These are phyloP conservation scores for Scolopax rusticola DNA, from an alignment of 2,797 vertebrate species.

Conservation along the genomic window DNA sequence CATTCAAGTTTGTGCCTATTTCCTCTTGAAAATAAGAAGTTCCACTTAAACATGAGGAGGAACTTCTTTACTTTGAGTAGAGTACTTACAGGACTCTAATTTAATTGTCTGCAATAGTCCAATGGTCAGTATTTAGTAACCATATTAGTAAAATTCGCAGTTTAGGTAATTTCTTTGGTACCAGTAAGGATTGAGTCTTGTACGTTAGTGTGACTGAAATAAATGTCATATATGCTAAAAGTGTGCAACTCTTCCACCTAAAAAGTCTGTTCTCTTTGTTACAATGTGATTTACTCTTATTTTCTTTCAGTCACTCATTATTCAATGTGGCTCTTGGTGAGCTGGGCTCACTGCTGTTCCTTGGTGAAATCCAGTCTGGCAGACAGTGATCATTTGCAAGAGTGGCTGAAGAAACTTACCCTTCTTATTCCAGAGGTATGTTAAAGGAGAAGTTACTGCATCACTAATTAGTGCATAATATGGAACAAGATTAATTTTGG, in stretches of 20 bases:
- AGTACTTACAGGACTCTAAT: not conserved
- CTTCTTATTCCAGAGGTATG: constrained; percentile 96
- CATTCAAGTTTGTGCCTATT: too few relatives aligned
- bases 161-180: not conserved
- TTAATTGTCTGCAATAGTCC: not conserved
- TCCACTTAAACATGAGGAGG: too few relatives aligned
- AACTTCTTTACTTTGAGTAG: too few relatives aligned
- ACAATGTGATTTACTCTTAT: not conserved
- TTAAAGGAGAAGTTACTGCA: not conserved
- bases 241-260: not conserved
- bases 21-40: too few relatives aligned
- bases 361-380: constrained; percentile 96
- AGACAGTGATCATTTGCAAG: constrained; percentile 95
- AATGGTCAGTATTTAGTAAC: not conserved
- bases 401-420: constrained; percentile 97
- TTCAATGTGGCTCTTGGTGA: constrained; percentile 99
- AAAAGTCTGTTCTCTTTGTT: not conserved
- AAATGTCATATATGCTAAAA: not conserved
- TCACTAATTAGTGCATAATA: not conserved
- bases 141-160: not conserved
- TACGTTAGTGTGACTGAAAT: not conserved
- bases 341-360: constrained; percentile 98
- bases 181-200: not conserved
- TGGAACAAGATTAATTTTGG: not conserved
- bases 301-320: constrained; percentile 92